Evolutionary conservation across 2,113 vertebrate species (phyloP), one percentile per base, ranked within the genome.

Genomic region (Ptilorrhoa leucosticta): DNA sequence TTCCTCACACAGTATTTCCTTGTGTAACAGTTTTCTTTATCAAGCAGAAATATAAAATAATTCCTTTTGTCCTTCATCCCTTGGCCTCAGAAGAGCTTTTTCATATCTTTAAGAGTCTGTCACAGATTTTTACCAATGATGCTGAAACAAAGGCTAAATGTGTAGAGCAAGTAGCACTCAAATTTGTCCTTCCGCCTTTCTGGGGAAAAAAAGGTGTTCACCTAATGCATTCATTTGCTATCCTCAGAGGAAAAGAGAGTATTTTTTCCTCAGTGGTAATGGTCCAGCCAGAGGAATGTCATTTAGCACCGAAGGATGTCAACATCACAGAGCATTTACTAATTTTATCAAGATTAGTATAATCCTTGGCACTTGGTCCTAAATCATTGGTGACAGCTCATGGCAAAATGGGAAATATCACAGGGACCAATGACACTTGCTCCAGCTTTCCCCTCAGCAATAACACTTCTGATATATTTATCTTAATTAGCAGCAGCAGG

Each of bases 401-500:
- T 77, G 92, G 95, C 77, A 94, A 91, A 96, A 81, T 77, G 75
- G 78, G 87, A 94, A 95, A 90, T 95, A 86, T 94, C 92, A 72
- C 17, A 27, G 90, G 42, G 82, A 73, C 93, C 71, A 88, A 85
- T 92, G 95, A 96, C 93, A 97, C 90, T 96, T 91, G 75, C 79
- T 95, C 40, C 73, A 86, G 83, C 65, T 95, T 95, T 89, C 90
- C 92, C 72, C 95, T 94, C 82, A 96, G 96, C 93, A 93, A 56
- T 66, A 92, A 48, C 83, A 87, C 53, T 95, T 97, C 92, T 97
- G 95, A 93, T 56, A 54, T 89, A 95, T 97, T 97, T 96, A 95
- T 97, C 95, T 97, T 97, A 96, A 97, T 97, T 97, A 97, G 77
- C 88, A 88, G 66, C 83, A 96, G 86, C 58, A 80, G 89, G 54